Conservation (phyloP, 2,888 invertebrate genomes). For the Caenorhabditis sp. region DNA sequence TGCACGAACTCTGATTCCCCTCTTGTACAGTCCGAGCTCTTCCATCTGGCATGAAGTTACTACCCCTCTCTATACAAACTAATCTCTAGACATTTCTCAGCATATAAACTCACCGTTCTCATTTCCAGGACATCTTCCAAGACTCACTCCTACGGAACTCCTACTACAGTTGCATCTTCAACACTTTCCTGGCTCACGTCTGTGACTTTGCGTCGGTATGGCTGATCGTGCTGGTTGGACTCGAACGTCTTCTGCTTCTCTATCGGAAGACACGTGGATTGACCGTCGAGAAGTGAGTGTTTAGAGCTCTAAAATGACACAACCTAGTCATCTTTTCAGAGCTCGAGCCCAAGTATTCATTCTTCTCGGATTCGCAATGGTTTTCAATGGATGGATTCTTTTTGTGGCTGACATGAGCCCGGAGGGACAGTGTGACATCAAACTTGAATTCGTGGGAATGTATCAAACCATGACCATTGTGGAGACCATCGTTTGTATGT, state of each 20-base stretch:
- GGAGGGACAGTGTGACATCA: slow-evolving; percentile 77
- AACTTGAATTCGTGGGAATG: slow-evolving; percentile 72
- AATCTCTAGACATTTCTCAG: not conserved
- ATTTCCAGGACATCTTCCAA: slow-evolving; percentile 65
- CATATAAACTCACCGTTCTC: not conserved
- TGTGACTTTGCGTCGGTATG: slow-evolving; percentile 81
- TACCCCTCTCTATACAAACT: slow-evolving; percentile 23
- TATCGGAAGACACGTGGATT: slow-evolving; percentile 71
- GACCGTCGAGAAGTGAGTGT: slow-evolving; percentile 70
- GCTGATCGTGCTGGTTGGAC: slow-evolving; percentile 80
- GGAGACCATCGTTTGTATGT: slow-evolving; percentile 78
- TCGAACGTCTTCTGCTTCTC: slow-evolving; percentile 78
- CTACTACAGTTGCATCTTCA: slow-evolving; percentile 70
- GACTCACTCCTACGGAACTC: slow-evolving; percentile 64
- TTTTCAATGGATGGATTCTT: slow-evolving; percentile 81
- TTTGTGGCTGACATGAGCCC: slow-evolving; percentile 77
- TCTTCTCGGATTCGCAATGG: slow-evolving; percentile 72
- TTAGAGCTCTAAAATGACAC: not conserved
- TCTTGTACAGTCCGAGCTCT: slow-evolving; percentile 18
- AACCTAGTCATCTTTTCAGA: slow-evolving; percentile 60
- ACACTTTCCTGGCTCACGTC: slow-evolving; percentile 78
- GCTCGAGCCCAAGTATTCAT: slow-evolving; percentile 74
- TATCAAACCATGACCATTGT: slow-evolving; percentile 76
- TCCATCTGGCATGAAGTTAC: slow-evolving; percentile 10
- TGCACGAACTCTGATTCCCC: slow-evolving; percentile 28